Conservation (phyloP, 2,797 vertebrate genomes). For the Anabacerthia variegaticeps region DNA sequence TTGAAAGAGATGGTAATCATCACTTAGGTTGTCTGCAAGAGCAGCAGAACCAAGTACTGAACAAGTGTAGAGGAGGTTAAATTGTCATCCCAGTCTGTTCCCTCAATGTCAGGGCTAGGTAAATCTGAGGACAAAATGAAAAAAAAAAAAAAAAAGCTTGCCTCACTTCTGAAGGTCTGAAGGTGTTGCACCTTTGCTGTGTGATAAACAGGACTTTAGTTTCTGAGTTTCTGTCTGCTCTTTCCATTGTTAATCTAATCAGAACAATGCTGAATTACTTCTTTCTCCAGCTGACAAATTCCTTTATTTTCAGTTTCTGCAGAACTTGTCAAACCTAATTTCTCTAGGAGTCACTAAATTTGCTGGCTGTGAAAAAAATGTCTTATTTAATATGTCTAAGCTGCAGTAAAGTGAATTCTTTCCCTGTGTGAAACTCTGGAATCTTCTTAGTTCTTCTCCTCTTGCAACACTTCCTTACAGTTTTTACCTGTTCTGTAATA, state of each 20-base stretch:
- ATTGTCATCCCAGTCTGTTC: neutral
- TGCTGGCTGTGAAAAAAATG: neutral
- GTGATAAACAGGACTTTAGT: neutral
- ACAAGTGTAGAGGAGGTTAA: neutral
- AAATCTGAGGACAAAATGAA: neutral
- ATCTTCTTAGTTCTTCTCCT: neutral
- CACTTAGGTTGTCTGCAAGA: neutral
- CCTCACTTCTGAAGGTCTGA: neutral
- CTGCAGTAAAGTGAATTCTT: neutral
- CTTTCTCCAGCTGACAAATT: neutral
- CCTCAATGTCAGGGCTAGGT: neutral
- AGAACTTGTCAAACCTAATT: neutral
- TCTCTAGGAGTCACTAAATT: neutral
- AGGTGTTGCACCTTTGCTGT: rapidly evolving
- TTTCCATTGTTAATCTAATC: neutral
- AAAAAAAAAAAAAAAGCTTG: rapidly evolving
- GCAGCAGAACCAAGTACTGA: neutral
- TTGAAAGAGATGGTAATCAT: neutral
- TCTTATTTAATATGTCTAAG: neutral
- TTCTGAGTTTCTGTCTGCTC: neutral
- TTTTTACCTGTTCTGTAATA: neutral
- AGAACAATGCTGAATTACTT: neutral
- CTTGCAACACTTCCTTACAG: neutral
- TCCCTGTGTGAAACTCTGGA: neutral
- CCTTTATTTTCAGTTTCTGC: neutral